Evolutionary conservation across 2,888 invertebrate species (phyloP), one percentile per base, ranked within the genome.

Genomic region (Polymixis flavicincta): DNA sequence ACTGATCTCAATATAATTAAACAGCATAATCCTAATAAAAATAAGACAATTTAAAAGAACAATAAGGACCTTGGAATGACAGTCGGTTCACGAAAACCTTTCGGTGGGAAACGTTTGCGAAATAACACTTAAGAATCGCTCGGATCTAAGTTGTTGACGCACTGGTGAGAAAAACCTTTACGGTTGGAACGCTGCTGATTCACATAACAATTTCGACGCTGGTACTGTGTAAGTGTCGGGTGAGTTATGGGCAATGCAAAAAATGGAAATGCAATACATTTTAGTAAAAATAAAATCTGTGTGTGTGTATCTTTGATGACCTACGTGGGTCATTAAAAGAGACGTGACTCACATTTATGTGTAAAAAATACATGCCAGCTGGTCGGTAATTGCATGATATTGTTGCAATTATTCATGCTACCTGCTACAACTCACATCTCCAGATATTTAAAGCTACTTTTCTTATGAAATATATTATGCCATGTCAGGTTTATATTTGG

Each of bases 41-140:
- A 86, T 82, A 89, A 89, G 72, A 86, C 84, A 80, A 78, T 82
- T 72, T 74, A 68, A 78, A 72, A 86, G 85, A 90, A 92, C 92
- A 92, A 92, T 88, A 90, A 88, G 85, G 90, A 91, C 94, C 94
- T 94, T 93, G 93, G 86, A 71, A 88, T 88, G 91, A 91, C 92
- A 92, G 86, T 88, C 85, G 88, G 80, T 74, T 76, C 76, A 85
- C 87, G 71, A 83, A 88, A 85, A 80, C 68, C 22, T 85, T 89
- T 84, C 72, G 77, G 78, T 83, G 83, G 88, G 86, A 84, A 87
- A 84, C 67, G 84, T 77, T 89, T 93, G 85, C 90, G 92, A 91
- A 91, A 92, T 82, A 82, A 59, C 84, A 78, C 83, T 85, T 86
- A 83, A 85, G 72, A 78, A 74, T 73, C 72, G 78, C 76, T 83